phyloP scores from a whole-genome alignment of 1,140 invertebrate species.

The Lanistes nyassanus region DNA sequence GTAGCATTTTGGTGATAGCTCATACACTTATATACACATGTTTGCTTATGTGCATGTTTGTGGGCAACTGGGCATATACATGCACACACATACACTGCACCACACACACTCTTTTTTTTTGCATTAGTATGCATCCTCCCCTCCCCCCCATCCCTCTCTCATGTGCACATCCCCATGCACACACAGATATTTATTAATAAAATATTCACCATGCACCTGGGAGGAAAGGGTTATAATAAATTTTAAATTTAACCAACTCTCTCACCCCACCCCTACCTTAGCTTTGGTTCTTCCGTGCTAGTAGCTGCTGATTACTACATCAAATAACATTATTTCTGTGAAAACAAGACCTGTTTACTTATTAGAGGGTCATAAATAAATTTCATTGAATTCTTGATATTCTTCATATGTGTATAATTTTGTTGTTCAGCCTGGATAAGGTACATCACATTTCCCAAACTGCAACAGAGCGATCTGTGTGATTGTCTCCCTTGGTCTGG shows the following conservation, averaged over 20 bases:
- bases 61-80: neutral
- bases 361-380: too few species aligned
- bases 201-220: neutral
- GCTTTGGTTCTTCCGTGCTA: too few species aligned
- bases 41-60: neutral
- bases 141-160: neutral
- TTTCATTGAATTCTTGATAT: too few species aligned
- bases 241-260: neutral
- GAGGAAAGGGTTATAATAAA: neutral
- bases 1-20: too few species aligned
- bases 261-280: too few species aligned
- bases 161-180: constrained; percentile 2
- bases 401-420: too few species aligned
- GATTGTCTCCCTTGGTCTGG: too few species aligned
- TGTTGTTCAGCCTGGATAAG: too few species aligned
- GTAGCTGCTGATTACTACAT: neutral
- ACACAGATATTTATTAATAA: neutral
- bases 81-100: neutral
- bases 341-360: neutral
- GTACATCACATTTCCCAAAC: too few species aligned
- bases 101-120: neutral
- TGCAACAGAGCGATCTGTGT: too few species aligned
- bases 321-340: neutral
- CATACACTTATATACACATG: neutral
- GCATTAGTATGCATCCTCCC: neutral